phyloP scores from a whole-genome alignment of 1,140 invertebrate genomes.

The Drosophila trapezifrons region DNA sequence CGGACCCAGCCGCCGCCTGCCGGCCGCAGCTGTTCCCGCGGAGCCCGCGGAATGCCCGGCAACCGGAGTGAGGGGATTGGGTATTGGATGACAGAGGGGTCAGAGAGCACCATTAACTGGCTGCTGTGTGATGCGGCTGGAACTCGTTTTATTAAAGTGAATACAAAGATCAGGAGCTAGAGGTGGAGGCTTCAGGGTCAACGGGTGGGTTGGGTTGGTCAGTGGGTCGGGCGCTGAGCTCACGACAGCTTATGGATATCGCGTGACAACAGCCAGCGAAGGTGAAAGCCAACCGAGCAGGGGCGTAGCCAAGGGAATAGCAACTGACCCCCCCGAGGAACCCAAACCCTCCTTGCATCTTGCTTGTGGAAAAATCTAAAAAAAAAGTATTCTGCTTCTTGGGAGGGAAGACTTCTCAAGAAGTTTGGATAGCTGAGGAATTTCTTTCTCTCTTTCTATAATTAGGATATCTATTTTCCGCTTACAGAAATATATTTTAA shows the following conservation, averaged over 20 bases:
- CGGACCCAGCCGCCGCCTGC: constrained; percentile 26
- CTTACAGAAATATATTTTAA: neutral
- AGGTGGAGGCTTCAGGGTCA: constrained; percentile 24
- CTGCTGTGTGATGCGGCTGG: constrained; percentile 19
- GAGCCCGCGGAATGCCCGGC: neutral
- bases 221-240: constrained; percentile 33
- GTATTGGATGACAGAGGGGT: neutral
- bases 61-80: constrained; percentile 2
- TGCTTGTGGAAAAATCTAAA: neutral
- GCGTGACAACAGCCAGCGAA: constrained; percentile 38
- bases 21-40: neutral
- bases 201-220: constrained; percentile 2
- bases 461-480: constrained; percentile 2
- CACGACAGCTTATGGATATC: constrained; percentile 37
- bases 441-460: neutral
- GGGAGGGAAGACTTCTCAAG: neutral
- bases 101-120: constrained; percentile 23
- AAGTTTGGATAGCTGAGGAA: neutral
- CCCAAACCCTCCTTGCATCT: neutral
- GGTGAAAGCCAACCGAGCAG: constrained; percentile 29
- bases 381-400: neutral
- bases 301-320: neutral
- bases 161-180: constrained; percentile 26
- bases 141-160: constrained; percentile 61
- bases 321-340: neutral